Evolutionary conservation across 2,113 vertebrate genomes (phyloP), one percentile per base, ranked within the genome.

Genomic region (Tenrec ecaudatus): DNA sequence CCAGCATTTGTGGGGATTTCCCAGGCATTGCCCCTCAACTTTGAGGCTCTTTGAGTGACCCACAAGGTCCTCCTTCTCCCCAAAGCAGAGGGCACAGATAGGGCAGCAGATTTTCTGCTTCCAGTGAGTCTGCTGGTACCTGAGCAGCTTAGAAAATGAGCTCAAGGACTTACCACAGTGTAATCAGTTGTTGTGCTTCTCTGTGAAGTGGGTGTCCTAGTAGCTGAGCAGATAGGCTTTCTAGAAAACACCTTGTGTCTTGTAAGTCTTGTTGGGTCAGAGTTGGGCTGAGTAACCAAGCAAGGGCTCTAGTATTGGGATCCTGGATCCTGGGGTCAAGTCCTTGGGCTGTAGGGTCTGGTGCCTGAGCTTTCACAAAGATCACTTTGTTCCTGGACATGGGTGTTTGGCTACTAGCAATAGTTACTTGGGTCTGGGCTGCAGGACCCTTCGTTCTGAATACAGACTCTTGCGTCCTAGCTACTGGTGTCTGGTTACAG

Each of bases 81-180:
- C 82, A 29, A 97, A 96, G 87, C 94, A 93, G 57, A 91, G 9
- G 1, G 94, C 95, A 0, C 95, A 97, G 47, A 90, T 3, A 0
- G 97, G 97, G 57, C 97, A 97, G 1, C 75, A 96, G 64, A 86
- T 43, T 58, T 83, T 94, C 81, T 93, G 91, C 82, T 47, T 88
- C 90, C 89, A 93, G 19, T 92, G 92, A 0, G 71, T 78, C 71
- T 90, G 90, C 76, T 96, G 95, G 77, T 96, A 86, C 15, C 12
- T 36, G 82, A 57, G 27, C 53, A 93, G 78, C 60, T 6, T 47
- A 0, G 73, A 81, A 4, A 77, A 29, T 0, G 90, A 93, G 25
- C 66, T 27, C 11, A 94, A 94, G 29, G 78, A 36, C 62, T 96
- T 80, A 43, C 82, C 22, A 4, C 94, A 93, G 40, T 78, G 47